These are phyloP conservation scores for Liasis olivaceus DNA, from an alignment of 2,797 vertebrate genomes.

Conservation along the genomic window DNA sequence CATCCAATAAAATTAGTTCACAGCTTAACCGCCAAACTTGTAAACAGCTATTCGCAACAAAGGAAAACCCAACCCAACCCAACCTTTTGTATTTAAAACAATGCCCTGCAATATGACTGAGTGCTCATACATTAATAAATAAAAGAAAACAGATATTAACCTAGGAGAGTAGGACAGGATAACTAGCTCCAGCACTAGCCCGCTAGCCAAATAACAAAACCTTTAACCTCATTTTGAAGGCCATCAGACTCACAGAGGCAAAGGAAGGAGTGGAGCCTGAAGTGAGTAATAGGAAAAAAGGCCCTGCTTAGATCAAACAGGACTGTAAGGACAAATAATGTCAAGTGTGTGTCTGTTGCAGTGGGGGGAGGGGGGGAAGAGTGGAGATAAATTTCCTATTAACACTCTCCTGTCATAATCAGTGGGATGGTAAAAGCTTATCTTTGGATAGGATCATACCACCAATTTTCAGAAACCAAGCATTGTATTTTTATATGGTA, in stretches of 20 bases:
- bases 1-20: neutral
- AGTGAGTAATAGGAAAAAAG: neutral
- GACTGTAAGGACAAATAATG: neutral
- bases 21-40: neutral
- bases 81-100: neutral
- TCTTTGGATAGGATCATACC: neutral
- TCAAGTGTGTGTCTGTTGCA: neutral
- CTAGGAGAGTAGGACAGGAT: neutral
- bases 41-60: neutral
- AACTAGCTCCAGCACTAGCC: neutral
- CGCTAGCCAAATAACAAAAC: neutral
- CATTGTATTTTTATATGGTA: neutral
- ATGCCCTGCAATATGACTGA: neutral
- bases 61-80: too few relatives aligned
- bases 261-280: neutral
- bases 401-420: neutral
- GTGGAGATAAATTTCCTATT: neutral
- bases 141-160: neutral
- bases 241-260: neutral
- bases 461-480: neutral
- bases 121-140: neutral
- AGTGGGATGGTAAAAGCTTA: neutral
- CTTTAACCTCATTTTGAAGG: neutral
- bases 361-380: neutral
- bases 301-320: neutral